A percentile compares a stretch with the other conserved stretches of the same genome.
phyloP scores from a whole-genome alignment of 2,888 invertebrate species.

The Agrochola macilenta region DNA sequence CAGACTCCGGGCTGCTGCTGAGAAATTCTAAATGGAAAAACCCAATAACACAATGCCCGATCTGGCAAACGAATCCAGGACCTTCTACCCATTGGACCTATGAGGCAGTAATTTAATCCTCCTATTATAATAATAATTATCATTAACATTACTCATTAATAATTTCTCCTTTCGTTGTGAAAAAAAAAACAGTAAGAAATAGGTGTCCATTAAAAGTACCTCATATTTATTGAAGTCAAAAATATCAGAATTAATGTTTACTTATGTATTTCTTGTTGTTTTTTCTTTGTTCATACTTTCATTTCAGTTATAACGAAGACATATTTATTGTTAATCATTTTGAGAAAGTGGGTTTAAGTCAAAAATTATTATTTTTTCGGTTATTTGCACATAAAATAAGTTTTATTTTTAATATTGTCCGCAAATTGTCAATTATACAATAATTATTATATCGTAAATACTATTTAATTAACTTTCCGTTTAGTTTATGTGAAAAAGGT shows the following conservation, averaged over 20 bases:
- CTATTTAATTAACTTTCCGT: not conserved
- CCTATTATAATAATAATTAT: not conserved
- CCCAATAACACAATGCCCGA: not conserved
- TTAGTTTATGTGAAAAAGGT: constrained; percentile 5
- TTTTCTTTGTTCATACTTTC: constrained; percentile 33
- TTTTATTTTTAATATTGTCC: not conserved
- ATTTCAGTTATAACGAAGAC: constrained; percentile 51
- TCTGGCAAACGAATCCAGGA: not conserved
- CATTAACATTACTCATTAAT: not conserved
- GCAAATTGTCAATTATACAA: not conserved
- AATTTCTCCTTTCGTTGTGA: not conserved
- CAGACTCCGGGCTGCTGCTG: not conserved
- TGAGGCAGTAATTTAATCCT: not conserved
- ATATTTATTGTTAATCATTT: constrained; percentile 39
- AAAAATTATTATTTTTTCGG: not conserved
- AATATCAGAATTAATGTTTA: constrained; percentile 23
- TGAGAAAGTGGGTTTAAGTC: constrained; percentile 35
- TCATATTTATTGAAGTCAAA: constrained; percentile 11
- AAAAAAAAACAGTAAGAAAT: not conserved
- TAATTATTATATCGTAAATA: not conserved
- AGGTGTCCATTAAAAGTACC: constrained; percentile 17
- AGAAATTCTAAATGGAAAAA: not conserved
- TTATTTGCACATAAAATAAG: not conserved
- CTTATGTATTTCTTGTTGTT: not conserved
- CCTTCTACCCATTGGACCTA: too few species aligned